Evolutionary conservation across 2,888 invertebrate genomes (phyloP), one percentile per base, ranked within the genome.

Genomic region (Eristalinus sepulchralis): DNA sequence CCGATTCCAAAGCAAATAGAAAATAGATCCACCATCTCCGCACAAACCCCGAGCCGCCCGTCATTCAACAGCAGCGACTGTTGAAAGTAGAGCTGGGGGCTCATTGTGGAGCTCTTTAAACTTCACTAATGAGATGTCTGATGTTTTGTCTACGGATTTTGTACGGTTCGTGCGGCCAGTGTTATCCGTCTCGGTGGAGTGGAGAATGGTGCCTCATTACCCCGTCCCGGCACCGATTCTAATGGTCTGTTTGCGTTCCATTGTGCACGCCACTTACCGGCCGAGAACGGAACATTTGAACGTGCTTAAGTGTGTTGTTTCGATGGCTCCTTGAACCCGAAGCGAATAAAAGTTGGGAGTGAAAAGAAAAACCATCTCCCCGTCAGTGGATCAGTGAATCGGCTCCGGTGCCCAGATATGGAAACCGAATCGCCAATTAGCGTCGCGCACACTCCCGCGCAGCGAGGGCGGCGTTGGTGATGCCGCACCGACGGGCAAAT

Each of bases 71-170:
- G n/a, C 39, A n/a, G 39, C n/a, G n/a, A 39, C 39, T n/a, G 39
- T 11, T 34, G 36, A 4, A 9, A 8, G 11, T 36, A 2, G n/a
- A 5, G 17, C 17, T 47, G 47, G 47, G 8, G 8, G 63, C 47
- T 63, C 36, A 72, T 72, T 72, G 67, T 67, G 22, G 53, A 85
- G 62, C 71, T 78, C 64, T 78, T 71, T 73, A 83, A 83, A 86
- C 83, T 79, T 67, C 60, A 64, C 79, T 86, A 86, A 86, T 86
- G 86, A 86, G 83, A 79, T 59, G 86, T 83, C 83, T 83, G 83
- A 78, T 75, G 70, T 86, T 86, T 78, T 85, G 72, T 85, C 85
- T 82, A 55, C 57, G 24, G 13, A 60, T 33, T 67, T 22, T 24
- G 68, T 64, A 34, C 57, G 77, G 62, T 63, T 53, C 73, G 80